Evolutionary conservation across 2,797 vertebrate species (phyloP).

Genomic region (Enteromius afrohamiltoni): DNA sequence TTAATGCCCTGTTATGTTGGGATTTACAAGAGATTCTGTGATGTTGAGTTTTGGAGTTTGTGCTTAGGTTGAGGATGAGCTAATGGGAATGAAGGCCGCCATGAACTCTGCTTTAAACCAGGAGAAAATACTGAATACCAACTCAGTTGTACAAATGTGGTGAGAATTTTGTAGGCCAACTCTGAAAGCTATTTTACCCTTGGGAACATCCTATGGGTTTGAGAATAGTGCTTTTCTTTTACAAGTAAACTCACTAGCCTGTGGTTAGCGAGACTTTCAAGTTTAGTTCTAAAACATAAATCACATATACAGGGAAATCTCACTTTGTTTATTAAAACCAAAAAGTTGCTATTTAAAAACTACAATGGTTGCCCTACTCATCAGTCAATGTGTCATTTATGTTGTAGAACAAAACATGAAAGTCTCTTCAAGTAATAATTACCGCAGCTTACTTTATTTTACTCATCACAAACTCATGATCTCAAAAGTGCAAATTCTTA

Average conservation of each 20-base stretch:
- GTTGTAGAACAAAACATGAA: not conserved
- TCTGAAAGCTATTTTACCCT: slow-evolving; percentile 17
- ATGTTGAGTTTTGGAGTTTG: slow-evolving; percentile 3
- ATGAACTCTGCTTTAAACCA: not conserved
- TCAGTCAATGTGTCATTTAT: not conserved
- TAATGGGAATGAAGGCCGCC: not conserved
- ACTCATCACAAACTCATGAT: not conserved
- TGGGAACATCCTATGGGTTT: not conserved
- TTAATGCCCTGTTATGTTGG: slow-evolving; percentile 30
- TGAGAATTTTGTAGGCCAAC: slow-evolving; percentile 1
- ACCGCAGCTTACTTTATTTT: not conserved
- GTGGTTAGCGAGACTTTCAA: not conserved
- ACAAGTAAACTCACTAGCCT: not conserved
- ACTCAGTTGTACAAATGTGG: not conserved
- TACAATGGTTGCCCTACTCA: not conserved
- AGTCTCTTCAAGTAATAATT: not conserved
- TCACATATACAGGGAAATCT: no score
- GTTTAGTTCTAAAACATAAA: not conserved
- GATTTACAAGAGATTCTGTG: slow-evolving; percentile 23
- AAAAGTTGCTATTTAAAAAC: not conserved
- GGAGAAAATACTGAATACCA: not conserved
- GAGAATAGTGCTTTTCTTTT: not conserved
- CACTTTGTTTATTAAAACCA: not conserved
- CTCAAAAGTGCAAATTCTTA: not conserved
- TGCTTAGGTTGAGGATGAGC: not conserved